Evolutionary conservation across 1,140 invertebrate species (phyloP).

Genomic region (Homarus americanus): DNA sequence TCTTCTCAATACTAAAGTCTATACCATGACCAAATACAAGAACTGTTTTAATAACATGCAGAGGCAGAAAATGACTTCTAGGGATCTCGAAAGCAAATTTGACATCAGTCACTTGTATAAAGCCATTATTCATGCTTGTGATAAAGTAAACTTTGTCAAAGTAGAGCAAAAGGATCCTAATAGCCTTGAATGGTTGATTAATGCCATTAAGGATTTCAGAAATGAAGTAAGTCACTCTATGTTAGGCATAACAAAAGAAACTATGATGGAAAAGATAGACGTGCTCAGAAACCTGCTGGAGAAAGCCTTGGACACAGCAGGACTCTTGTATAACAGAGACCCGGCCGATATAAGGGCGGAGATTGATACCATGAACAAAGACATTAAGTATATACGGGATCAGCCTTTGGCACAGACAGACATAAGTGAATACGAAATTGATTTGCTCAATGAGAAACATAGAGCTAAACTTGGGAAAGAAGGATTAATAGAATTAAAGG

Average conservation of each 20-base stretch:
- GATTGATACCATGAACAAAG: conserved; percentile 1
- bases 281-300: neutral
- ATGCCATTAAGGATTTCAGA: conserved; percentile 4
- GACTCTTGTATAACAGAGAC: neutral
- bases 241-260: conserved; percentile 5
- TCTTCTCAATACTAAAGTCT: neutral
- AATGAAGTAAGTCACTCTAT: conserved; percentile 10
- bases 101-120: conserved; percentile 16
- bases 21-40: neutral
- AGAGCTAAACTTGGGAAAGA: neutral
- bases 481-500: conserved; percentile 13
- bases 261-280: neutral
- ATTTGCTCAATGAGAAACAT: conserved; percentile 14
- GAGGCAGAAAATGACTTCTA: conserved; percentile 4
- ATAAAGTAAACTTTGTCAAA: neutral
- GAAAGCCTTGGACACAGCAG: neutral
- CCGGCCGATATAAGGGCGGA: neutral
- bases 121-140: neutral
- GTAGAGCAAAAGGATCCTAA: neutral
- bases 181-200: conserved; percentile 4
- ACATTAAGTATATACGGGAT: neutral
- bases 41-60: conserved; percentile 11
- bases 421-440: neutral
- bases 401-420: conserved; percentile 12
- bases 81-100: conserved; percentile 5